Percentiles rank a stretch among this genome's conserved stretches.
Conservation (phyloP, 1,140 invertebrate genomes). For the Aplysia californica region DNA sequence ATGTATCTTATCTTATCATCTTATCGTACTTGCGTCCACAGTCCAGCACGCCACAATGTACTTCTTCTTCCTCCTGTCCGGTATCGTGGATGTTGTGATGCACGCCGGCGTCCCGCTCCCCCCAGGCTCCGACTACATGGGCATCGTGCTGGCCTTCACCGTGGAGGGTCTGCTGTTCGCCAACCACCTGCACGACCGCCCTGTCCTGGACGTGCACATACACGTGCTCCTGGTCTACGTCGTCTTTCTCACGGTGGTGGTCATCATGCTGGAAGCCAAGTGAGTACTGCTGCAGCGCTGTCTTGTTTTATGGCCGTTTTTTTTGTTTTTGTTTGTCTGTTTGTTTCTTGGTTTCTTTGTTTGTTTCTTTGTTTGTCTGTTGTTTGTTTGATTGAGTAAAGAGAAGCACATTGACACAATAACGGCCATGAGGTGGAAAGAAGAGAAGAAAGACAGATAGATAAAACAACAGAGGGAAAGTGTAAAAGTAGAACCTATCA, state of each 20-base stretch:
- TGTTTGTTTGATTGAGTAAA: too few relatives aligned
- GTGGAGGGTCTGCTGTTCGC: slow-evolving; percentile 70
- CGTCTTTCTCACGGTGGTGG: slow-evolving; percentile 55
- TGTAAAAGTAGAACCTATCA: too few relatives aligned
- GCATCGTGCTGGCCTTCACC: slow-evolving; percentile 63
- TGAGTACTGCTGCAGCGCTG: too few relatives aligned
- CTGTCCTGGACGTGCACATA: slow-evolving; percentile 68
- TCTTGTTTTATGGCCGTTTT: too few relatives aligned
- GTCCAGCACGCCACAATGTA: slow-evolving; percentile 73
- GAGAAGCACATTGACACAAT: too few relatives aligned
- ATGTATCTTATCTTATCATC: background rate
- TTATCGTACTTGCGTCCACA: slow-evolving; percentile 4
- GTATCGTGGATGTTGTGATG: slow-evolving; percentile 66
- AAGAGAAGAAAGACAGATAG: too few relatives aligned
- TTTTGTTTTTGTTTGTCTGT: too few relatives aligned
- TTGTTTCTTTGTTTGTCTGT: too few relatives aligned
- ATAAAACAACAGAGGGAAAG: too few relatives aligned
- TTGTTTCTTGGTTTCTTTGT: too few relatives aligned
- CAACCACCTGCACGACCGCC: slow-evolving; percentile 70
- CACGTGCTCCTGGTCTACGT: slow-evolving; percentile 69
- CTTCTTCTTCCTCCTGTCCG: slow-evolving; percentile 70
- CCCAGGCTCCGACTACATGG: slow-evolving; percentile 66
- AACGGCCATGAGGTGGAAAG: too few relatives aligned
- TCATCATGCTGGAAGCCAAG: slow-evolving; percentile 59
- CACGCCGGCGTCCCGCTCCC: slow-evolving; percentile 64